Percentiles rank a stretch among this genome's conserved stretches.
Conservation (phyloP, 2,888 invertebrate genomes). For the Tipula vernalis region DNA sequence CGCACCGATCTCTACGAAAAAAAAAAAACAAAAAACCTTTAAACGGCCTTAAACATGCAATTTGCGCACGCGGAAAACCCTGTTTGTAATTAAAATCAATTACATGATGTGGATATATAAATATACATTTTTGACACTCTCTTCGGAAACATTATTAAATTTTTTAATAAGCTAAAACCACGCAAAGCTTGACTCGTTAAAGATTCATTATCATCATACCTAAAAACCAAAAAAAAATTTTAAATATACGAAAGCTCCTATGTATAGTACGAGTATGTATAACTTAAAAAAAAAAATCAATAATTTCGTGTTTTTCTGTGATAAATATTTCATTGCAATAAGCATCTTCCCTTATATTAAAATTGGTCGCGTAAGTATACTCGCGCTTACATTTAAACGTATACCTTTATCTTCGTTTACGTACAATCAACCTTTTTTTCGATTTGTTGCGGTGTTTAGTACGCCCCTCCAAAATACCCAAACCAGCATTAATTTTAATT, state of each 20-base stretch:
- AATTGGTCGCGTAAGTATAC: background rate
- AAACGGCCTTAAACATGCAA: background rate
- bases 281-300: background rate
- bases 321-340: background rate
- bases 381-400: background rate
- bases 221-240: background rate
- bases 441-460: background rate
- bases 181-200: background rate
- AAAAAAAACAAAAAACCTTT: too few relatives aligned
- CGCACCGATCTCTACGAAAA: background rate
- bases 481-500: background rate
- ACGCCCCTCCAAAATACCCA: background rate
- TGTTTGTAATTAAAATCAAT: background rate
- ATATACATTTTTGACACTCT: background rate
- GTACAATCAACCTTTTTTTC: background rate
- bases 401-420: background rate
- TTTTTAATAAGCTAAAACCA: background rate
- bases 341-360: background rate
- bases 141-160: background rate
- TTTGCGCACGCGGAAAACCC: background rate
- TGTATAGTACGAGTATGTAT: background rate
- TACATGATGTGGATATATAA: background rate
- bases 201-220: background rate
- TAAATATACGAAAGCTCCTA: background rate
- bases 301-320: background rate